Conservation (phyloP, 2,888 invertebrate genomes). For the Marronus borbonicus region DNA sequence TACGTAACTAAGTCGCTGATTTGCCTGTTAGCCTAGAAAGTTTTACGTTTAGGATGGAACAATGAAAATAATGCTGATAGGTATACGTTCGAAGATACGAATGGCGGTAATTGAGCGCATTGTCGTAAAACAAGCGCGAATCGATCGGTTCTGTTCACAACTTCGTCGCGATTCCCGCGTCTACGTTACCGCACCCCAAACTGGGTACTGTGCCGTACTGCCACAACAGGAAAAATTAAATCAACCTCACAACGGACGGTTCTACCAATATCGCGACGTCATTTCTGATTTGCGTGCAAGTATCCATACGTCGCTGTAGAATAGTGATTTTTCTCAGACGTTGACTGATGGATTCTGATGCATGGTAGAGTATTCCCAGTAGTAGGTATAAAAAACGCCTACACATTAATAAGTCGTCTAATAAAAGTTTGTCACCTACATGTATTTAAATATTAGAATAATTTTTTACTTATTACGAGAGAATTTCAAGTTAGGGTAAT, state of each 20-base stretch:
- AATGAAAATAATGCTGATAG: constrained; percentile 11
- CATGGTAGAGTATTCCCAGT: background rate
- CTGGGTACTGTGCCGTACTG: constrained; percentile 25
- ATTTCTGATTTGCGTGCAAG: constrained; percentile 9
- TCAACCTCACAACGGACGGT: background rate
- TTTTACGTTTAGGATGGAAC: background rate
- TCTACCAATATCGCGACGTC: constrained; percentile 1
- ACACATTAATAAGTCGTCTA: background rate
- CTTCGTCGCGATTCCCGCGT: constrained; percentile 35
- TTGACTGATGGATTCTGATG: background rate
- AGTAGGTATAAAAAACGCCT: background rate
- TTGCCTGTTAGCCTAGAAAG: background rate
- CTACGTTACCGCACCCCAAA: constrained; percentile 33
- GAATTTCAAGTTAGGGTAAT: too few relatives aligned
- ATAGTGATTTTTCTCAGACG: constrained; percentile 1
- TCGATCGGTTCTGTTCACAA: constrained; percentile 39
- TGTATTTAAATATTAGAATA: background rate
- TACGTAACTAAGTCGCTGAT: background rate
- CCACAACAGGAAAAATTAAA: constrained; percentile 42
- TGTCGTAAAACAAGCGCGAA: constrained; percentile 30
- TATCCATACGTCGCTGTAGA: background rate
- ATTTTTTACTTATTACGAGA: too few relatives aligned
- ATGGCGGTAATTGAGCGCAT: constrained; percentile 27
- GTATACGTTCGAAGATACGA: constrained; percentile 11
- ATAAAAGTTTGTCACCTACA: background rate